Evolutionary conservation across 2,797 vertebrate species (phyloP), one percentile per base, ranked within the genome.

Genomic region (Coranthus polyacanthus): DNA sequence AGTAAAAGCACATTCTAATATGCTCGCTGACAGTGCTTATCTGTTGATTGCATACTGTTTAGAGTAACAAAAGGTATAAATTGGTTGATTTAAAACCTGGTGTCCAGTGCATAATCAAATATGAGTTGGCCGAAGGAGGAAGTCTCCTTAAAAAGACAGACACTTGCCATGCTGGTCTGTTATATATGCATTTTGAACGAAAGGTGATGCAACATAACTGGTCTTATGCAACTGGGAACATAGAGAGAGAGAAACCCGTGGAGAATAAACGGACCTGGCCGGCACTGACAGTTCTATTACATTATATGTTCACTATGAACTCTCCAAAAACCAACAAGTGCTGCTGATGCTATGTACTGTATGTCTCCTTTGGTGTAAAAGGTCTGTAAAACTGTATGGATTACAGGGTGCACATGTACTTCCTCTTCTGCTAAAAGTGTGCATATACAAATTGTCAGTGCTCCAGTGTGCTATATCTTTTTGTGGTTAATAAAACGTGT

Each of bases 401-500:
- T 75, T 72, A 88, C 90, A 92, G 87, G 89, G 88, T 89, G 83
- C 82, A 90, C 77, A 87, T 83, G 62, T 81, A 83, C 72, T 87
- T 91, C 72, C 74, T 86, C 69, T 75, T 90, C 87, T 83, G 86
- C 84, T 86, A 84, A 76, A 85, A 69, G 67, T 90, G 82, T 89
- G 87, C 79, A 86, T 74, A 81, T 79, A 84, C 81, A 81, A 83
- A 82, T 72, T 76, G 75, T 91, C 79, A 84, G 88, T 93, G 82
- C 81, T 90, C 83, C 78, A 80, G 64, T 88, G 87, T 91, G 83
- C 81, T 89, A 72, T 85, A 81, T 87, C 60, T 78, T 84, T 89
- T 87, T 87, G 92, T 93, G 87, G 67, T 91, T 86, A 87, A 90
- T 72, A 88, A 88, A 78, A 69, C 87, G 88, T 90, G 80, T 90